Conservation (phyloP, 2,113 vertebrate species). For the Colius striatus region DNA sequence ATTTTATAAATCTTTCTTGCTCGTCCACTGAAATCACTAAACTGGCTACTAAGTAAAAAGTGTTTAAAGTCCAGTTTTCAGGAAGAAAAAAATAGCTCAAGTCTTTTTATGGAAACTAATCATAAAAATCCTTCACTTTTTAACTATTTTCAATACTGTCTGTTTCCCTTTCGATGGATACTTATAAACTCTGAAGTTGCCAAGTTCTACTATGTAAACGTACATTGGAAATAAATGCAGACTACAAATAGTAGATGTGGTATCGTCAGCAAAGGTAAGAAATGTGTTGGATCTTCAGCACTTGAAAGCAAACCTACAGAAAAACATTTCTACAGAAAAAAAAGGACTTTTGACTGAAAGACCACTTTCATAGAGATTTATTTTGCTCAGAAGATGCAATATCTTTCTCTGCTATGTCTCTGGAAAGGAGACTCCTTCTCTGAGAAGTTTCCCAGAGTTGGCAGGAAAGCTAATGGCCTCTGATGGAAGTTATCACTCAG, state of each 20-base stretch:
- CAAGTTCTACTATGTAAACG: neutral
- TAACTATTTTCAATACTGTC: neutral
- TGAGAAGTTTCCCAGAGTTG: neutral
- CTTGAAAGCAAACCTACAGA: neutral
- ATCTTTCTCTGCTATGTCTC: neutral
- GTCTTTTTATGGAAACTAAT: neutral
- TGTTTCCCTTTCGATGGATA: neutral
- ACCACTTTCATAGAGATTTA: neutral
- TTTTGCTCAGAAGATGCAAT: neutral
- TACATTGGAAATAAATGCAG: neutral
- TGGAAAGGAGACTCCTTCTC: neutral
- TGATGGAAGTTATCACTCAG: neutral
- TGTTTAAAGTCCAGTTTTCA: neutral
- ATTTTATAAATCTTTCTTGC: neutral
- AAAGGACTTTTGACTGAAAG: neutral
- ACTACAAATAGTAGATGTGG: neutral
- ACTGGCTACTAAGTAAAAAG: neutral
- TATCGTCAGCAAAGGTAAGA: neutral
- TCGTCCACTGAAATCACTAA: neutral
- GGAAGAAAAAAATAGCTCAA: neutral
- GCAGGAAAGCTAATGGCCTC: neutral
- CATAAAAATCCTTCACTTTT: conserved; percentile 8
- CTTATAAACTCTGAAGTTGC: neutral
- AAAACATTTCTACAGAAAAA: neutral
- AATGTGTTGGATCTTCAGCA: neutral